Conservation (phyloP, 2,888 invertebrate species). For the Thalpophila matura region DNA sequence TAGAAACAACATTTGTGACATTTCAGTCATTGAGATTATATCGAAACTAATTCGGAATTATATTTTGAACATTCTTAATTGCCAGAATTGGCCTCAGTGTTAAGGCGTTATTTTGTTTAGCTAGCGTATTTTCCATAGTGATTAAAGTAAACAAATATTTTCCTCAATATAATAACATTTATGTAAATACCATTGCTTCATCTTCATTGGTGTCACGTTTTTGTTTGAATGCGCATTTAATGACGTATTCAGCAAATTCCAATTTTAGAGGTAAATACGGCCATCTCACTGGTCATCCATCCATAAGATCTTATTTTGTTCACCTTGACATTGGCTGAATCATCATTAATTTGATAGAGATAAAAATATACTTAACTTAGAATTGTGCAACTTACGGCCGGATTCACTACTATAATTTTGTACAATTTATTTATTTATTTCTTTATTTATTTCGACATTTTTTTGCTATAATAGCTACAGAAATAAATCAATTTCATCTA, state of each 20-base stretch:
- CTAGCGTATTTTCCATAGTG: slow-evolving; percentile 9
- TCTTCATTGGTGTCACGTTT: background rate
- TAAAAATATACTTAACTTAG: background rate
- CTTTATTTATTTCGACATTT: background rate
- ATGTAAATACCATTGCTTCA: background rate
- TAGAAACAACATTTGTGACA: too few relatives aligned
- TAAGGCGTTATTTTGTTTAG: too few relatives aligned
- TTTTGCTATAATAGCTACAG: background rate
- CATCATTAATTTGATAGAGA: background rate
- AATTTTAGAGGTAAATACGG: background rate
- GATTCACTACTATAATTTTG: background rate
- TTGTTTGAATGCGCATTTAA: background rate
- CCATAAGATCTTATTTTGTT: slow-evolving; percentile 8
- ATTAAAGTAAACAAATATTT: background rate
- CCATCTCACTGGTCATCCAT: background rate
- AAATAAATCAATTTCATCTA: background rate
- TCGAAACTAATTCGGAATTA: too few relatives aligned
- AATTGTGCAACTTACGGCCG: background rate
- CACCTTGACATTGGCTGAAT: slow-evolving; percentile 12
- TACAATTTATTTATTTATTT: background rate
- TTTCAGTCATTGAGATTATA: too few relatives aligned
- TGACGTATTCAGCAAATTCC: background rate
- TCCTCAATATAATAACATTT: slow-evolving; percentile 9
- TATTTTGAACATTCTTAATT: too few relatives aligned
- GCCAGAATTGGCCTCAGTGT: too few relatives aligned